Percentiles rank a stretch among this genome's conserved stretches.
phyloP scores from a whole-genome alignment of 2,113 vertebrate genomes.

The Thunnus maccoyii region DNA sequence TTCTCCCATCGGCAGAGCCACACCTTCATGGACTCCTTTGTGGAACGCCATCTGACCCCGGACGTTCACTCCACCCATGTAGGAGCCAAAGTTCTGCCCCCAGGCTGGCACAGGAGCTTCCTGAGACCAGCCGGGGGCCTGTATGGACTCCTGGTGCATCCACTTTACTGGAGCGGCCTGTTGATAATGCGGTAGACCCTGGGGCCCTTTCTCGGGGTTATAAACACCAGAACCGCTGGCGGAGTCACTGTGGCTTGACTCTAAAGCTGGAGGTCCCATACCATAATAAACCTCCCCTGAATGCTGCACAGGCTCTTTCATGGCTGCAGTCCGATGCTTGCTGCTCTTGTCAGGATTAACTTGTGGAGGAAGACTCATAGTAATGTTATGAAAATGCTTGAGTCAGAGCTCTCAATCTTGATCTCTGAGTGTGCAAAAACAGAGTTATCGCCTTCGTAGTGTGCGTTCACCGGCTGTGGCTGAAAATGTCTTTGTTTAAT shows the following conservation, averaged over 20 bases:
- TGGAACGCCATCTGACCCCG: slow-evolving; percentile 84
- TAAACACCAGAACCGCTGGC: slow-evolving; percentile 87
- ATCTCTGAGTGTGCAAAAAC: slow-evolving; percentile 45
- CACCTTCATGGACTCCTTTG: slow-evolving; percentile 84
- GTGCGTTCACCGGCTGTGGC: slow-evolving; percentile 42
- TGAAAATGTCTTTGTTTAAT: slow-evolving; percentile 53
- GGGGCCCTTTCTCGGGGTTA: slow-evolving; percentile 88
- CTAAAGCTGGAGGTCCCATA: slow-evolving; percentile 85
- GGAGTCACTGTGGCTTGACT: slow-evolving; percentile 82
- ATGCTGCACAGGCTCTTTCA: slow-evolving; percentile 89
- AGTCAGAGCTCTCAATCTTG: slow-evolving; percentile 35
- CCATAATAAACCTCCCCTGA: slow-evolving; percentile 90
- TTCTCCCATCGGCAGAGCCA: slow-evolving; percentile 82
- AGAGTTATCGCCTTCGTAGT: slow-evolving; percentile 48
- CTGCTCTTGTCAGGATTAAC: slow-evolving; percentile 89
- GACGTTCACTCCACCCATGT: slow-evolving; percentile 84
- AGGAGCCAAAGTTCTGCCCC: slow-evolving; percentile 88
- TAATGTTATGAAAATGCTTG: slow-evolving; percentile 63
- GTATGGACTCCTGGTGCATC: slow-evolving; percentile 82
- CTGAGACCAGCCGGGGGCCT: slow-evolving; percentile 88
- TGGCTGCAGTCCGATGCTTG: slow-evolving; percentile 86
- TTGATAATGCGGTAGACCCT: slow-evolving; percentile 88
- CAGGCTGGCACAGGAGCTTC: slow-evolving; percentile 82
- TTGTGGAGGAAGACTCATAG: slow-evolving; percentile 96
- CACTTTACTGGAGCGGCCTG: slow-evolving; percentile 88